Evolutionary conservation across 2,113 vertebrate species (phyloP).

Genomic region (Perca fluviatilis): DNA sequence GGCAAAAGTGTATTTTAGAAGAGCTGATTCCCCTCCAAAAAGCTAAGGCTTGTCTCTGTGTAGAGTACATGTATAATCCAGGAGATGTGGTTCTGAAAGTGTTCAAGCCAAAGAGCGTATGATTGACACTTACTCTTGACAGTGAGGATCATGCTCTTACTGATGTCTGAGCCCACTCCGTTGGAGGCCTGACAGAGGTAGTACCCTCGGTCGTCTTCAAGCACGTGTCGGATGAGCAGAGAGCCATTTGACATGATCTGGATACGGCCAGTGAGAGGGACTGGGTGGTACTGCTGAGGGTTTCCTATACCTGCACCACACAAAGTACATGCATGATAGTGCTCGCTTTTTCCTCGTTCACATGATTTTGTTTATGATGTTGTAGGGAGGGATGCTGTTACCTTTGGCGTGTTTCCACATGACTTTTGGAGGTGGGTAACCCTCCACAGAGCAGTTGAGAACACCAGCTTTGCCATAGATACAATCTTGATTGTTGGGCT

Average conservation of each 20-base stretch:
- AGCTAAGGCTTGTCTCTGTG: slow-evolving; percentile 31
- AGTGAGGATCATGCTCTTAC: slow-evolving; percentile 99
- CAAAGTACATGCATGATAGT: slow-evolving; percentile 5
- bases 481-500: slow-evolving; percentile 99
- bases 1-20: slow-evolving; percentile 70
- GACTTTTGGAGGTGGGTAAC: slow-evolving; percentile 97
- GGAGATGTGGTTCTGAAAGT: slow-evolving; percentile 45
- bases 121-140: slow-evolving; percentile 93
- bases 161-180: slow-evolving; percentile 98
- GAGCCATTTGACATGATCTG: slow-evolving; percentile 98
- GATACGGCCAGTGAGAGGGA: slow-evolving; percentile 95
- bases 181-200: slow-evolving; percentile 99
- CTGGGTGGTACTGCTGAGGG: slow-evolving; percentile 97
- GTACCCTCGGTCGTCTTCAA: slow-evolving; percentile 97
- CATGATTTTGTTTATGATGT: not conserved
- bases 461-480: slow-evolving; percentile 98
- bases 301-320: slow-evolving; percentile 90
- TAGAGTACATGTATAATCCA: slow-evolving; percentile 17
- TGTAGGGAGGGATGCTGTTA: slow-evolving; percentile 53
- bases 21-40: slow-evolving; percentile 47
- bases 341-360: not conserved
- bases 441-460: slow-evolving; percentile 97
- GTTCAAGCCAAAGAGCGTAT: slow-evolving; percentile 36
- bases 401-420: slow-evolving; percentile 99
- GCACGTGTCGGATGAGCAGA: slow-evolving; percentile 95